Base-by-base conservation (phyloP, 2,888 invertebrate species). In the Catotricha subobsoleta region DNA sequence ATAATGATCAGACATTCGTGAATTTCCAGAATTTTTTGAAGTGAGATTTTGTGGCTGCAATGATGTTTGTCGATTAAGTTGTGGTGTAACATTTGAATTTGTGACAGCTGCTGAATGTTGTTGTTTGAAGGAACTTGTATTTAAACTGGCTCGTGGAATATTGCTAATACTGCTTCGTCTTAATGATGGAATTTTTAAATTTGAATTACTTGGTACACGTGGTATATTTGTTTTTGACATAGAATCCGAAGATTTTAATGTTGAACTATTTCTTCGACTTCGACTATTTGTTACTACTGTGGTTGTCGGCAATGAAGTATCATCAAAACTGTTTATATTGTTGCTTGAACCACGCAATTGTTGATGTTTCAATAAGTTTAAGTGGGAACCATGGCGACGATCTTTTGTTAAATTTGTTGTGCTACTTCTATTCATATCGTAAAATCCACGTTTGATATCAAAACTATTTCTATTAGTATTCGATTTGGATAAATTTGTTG, bases 401-500 rank as follows among this genome's bases (percentile, higher is more conserved):
- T 40, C 33, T 40, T 34, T 40, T 10, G 28, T 33, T 40, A 40
- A 34, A 40, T 40, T 40, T 34, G 40, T 27, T 40, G 40, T 25
- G 19, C 34, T 34, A 27, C 23, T 27, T 25, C 40, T 25, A 40
- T 30, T 40, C 31, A 31, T 10, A 49, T 15, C 52, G 48, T 45
- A 19, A 25, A 25, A 18, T 15, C 30, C 25, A 10, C 51, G 47
- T 36, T 36, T 36, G n/a, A 36, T 36, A n/a, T 36, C 20, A 36
- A 36, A 36, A 36, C 36, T 36, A 36, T 35, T 41, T 35, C 29
- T 27, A 34, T 28, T 38, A 3, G 6, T 23, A 44, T 62, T 60
- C 41, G n/a, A n/a, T n/a, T 62, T 62, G 27, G 57, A 52, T 47
- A 60, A 51, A 45, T 61, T 58, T 40, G 49, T 51, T 43, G 60